Base-by-base conservation (phyloP, 2,113 vertebrate genomes). In the Trogon surrucura region DNA sequence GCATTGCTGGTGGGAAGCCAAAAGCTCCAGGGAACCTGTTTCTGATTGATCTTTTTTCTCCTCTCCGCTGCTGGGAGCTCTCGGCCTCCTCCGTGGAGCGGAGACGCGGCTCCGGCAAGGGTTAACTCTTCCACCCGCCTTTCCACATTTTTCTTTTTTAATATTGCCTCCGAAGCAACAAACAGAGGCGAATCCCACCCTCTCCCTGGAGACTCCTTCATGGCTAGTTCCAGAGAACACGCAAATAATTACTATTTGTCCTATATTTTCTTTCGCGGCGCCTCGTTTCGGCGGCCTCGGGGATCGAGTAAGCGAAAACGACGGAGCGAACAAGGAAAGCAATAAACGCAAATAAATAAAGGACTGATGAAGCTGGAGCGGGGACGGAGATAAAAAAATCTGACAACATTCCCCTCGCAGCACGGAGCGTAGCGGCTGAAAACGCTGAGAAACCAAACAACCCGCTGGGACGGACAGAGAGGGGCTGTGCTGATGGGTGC, bases 141-240 rank as follows among this genome's bases (percentile, higher is more conserved):
- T 56, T 62, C 34, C 41, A 26, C 75, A 48, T 89, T 93, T 73
- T 93, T 79, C 60, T 27, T 45, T 30, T 44, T 86, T 57, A 78
- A 89, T 92, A 32, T 86, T 48, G 82, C 93, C 92, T 87, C 61
- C 75, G 84, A 96, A 96, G 71, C 95, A 97, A 96, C 90, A 97
- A 97, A 85, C 83, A 91, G 94, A 94, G 88, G 86, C 77, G 1
- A 95, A 95, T 95, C 94, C 95, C 95, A 89, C 93, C 94, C 95
- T 91, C 56, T 81, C 91, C 91, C 91, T 1, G 0, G 93, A 88
- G 92, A 20, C 16, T 62, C 88, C 56, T 93, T 50, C 91, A 80
- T 95, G 93, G 92, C 92, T 74, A 44, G 62, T 36, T 75, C 69
- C 56, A 65, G 27, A 85, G 77, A 90, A 95, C 92, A 93, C 1